Base-by-base conservation (phyloP, 2,888 invertebrate species). In the Mongoloraphidia duomilia region DNA sequence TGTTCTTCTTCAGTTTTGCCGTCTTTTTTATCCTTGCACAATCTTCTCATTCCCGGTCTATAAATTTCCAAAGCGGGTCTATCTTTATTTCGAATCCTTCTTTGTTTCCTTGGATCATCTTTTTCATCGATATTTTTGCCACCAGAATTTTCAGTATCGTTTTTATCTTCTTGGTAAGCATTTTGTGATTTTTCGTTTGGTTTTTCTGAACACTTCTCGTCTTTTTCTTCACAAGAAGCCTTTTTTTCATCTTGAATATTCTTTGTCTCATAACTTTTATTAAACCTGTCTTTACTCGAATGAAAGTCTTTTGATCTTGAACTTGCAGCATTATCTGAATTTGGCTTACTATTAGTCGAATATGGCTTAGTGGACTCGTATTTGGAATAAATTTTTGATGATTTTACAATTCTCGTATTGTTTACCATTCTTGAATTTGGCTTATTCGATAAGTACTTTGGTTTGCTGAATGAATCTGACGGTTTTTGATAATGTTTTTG, bases 41-140 rank as follows among this genome's bases (percentile, higher is more conserved):
- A 43, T 8, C 48, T 35, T 8, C 48, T 38, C 84, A 85, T 90
- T 17, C 89, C 89, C 0, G 93, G 93, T 57, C 91, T 82, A 66
- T 93, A 93, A 56, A 93, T 86, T 52, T 86, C 86, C 63, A 91
- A 80, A 41, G 90, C 84, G 26, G 93, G 93, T 40, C 92, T 83
- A 69, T 92, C 91, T 65, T 77, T 78, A 59, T 77, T 78, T 56
- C 75, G 65, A 56, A 77, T 77, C 54, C 77, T 66, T 52, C 73
- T 63, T 54, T 74, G 73, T 44, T 67, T 56, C 43, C 73, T 61
- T 10, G 72, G 69, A 60, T 74, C 73, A 51, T 69, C 67, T 50
- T 70, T 70, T 47, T 65, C 65, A 47, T 66, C 65, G 11, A 5
- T 34, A 44, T 34, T 34, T 26, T 44, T 34, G 34, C 34, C 34